Evolutionary conservation across 2,888 invertebrate species (phyloP), one percentile per base, ranked within the genome.

Genomic region (Nezara viridula): DNA sequence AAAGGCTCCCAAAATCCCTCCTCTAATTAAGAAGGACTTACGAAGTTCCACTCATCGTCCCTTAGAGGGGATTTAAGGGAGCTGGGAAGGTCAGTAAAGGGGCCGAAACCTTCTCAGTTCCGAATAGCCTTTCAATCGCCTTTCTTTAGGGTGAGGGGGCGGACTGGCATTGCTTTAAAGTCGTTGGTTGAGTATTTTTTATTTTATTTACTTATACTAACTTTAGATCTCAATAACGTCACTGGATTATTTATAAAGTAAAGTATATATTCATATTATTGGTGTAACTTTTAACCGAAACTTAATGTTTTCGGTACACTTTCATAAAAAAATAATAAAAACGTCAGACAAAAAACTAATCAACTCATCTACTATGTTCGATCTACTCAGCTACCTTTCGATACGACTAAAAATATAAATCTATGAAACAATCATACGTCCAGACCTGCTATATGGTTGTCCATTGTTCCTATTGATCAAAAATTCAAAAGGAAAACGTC

Each of bases 11-110:
- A 14, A 73, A 73, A 73, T 73, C 66, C 66, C 66, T 73, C 37
- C 66, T 73, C 66, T 73, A 73, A 73, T 73, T 73, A 73, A 73
- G 66, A 73, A 73, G 66, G 66, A 73, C 66, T 73, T 73, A 73
- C 32, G 37, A 73, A 73, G 66, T 73, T 73, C 66, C 66, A 73
- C 66, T 73, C 66, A 73, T 73, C 66, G 66, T 32, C 60, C 66
- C 27, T 37, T 27, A 27, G 27, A 73, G 21, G 66, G 66, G 66
- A 19, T 73, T 37, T 32, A 73, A 21, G 37, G 19, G 66, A 73
- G 66, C 66, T 37, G 66, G 19, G 32, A 19, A 37, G 66, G 66
- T 73, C 66, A 73, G 66, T 37, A 73, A 37, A 32, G 66, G 7
- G 37, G 9, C 7, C 66, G 32, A 37, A 73, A 73, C 37, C 32